Conservation (phyloP, 2,113 vertebrate genomes). For the Calyptommatus sinebrachiatus region DNA sequence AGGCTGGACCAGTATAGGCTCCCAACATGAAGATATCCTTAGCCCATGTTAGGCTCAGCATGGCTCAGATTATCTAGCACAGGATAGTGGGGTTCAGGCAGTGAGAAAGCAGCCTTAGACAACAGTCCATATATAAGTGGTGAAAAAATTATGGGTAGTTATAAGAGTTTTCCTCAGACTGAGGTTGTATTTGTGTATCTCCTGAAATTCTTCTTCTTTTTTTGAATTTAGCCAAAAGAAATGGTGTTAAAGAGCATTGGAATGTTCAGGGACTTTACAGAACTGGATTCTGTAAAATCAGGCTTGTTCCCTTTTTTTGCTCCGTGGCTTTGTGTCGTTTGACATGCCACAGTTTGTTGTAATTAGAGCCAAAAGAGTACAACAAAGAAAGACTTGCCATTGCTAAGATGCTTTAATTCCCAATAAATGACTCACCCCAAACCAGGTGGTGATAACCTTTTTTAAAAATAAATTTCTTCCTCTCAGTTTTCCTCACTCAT, state of each 20-base stretch:
- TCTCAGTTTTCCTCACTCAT: slow-evolving; percentile 42
- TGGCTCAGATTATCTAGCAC: no score
- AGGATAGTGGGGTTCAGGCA: no score
- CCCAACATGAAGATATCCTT: no score
- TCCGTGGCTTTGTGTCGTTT: slow-evolving; percentile 2
- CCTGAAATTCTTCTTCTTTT: neutral
- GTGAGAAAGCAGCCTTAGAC: no score
- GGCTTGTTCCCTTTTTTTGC: neutral
- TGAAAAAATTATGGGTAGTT: neutral
- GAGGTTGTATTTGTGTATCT: neutral
- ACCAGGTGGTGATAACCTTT: slow-evolving; percentile 33
- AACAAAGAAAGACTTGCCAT: slow-evolving; percentile 8
- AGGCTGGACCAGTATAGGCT: no score
- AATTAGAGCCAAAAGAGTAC: slow-evolving; percentile 32
- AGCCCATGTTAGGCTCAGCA: no score
- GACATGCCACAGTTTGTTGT: slow-evolving; percentile 12
- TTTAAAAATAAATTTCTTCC: slow-evolving; percentile 34
- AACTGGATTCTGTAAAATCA: slow-evolving; percentile 3
- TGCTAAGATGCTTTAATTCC: slow-evolving; percentile 40
- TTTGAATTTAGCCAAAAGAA: neutral
- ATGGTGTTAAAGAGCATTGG: neutral
- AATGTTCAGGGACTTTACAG: neutral
- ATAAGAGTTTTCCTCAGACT: neutral
- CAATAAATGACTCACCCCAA: slow-evolving; percentile 29
- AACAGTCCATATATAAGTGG: neutral